Conservation (phyloP, 2,113 vertebrate species). For the Sterrhoptilus dennistouni region DNA sequence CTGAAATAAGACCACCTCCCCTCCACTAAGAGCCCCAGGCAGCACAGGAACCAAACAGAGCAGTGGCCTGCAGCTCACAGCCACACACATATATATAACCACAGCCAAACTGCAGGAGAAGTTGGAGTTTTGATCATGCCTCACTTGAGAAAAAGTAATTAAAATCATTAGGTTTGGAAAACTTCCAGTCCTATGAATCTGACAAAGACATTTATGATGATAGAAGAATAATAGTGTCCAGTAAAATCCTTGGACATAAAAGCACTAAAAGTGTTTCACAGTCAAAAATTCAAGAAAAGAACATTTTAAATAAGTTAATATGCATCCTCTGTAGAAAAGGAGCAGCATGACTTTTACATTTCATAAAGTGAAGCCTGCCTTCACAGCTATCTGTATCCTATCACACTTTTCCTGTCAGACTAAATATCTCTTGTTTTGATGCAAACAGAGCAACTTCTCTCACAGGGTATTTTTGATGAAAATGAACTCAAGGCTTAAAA, state of each 20-base stretch:
- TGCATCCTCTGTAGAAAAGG: not conserved
- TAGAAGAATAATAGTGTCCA: conserved; percentile 37
- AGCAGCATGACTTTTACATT: not conserved
- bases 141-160: conserved; percentile 20
- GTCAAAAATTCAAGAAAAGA: not conserved
- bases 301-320: not conserved
- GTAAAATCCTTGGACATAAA: conserved; percentile 19
- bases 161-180: conserved; percentile 22
- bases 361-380: not conserved
- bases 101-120: not conserved
- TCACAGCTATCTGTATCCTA: not conserved
- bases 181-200: conserved; percentile 19
- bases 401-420: not conserved
- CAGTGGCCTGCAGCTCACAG: not conserved
- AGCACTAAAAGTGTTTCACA: conserved; percentile 20
- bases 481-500: not conserved
- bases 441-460: not conserved
- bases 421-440: conserved; percentile 9
- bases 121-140: not conserved
- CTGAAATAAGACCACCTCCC: not conserved
- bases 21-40: not conserved
- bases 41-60: not conserved
- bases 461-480: not conserved
- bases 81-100: not conserved
- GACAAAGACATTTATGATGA: conserved; percentile 17